Base-by-base conservation (phyloP, 2,888 invertebrate genomes). In the Agrotis segetum region DNA sequence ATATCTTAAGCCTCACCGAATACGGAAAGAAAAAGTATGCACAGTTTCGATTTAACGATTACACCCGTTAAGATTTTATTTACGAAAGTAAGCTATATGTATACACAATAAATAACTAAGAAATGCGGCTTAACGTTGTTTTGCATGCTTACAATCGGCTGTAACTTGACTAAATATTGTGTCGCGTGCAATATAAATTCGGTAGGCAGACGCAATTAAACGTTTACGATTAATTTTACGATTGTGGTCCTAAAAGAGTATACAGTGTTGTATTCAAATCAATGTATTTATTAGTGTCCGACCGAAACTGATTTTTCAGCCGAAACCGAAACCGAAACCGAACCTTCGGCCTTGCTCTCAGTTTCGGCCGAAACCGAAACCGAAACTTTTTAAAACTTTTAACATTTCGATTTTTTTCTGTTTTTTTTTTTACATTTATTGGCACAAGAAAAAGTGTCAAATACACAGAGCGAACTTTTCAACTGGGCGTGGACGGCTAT, bases 151-250 rank as follows among this genome's bases (percentile, higher is more conserved):
- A 83, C 90, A 91, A 91, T 92, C 90, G 84, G 86, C 82, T 79
- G 82, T 85, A 86, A 84, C 84, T 88, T 89, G 85, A 89, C 91
- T 91, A 92, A 93, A 92, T 91, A 92, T 91, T 91, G 90, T 87
- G 93, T 93, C 91, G 93, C 93, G 93, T 93, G 93, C 89, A 83
- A 75, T 87, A 88, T 86, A 88, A 89, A 87, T 89, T 87, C 82
- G 85, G 87, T 81, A 84, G 85, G 86, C 82, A 85, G 82, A 85
- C 85, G 88, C 83, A 84, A 89, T 90, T 88, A 89, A 91, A 88
- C 87, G 89, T 90, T 88, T 87, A 90, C 88, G 88, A 88, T 88
- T 88, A 87, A 89, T 83, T 89, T 89, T 87, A 89, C 80, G 84
- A 85, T 83, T 84, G 60, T 73, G 82, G 79, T 81, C 77, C 82